Percentiles rank a stretch among this genome's conserved stretches.
Conservation (phyloP, 2,888 invertebrate species). For the Drosophila paramelanica region DNA sequence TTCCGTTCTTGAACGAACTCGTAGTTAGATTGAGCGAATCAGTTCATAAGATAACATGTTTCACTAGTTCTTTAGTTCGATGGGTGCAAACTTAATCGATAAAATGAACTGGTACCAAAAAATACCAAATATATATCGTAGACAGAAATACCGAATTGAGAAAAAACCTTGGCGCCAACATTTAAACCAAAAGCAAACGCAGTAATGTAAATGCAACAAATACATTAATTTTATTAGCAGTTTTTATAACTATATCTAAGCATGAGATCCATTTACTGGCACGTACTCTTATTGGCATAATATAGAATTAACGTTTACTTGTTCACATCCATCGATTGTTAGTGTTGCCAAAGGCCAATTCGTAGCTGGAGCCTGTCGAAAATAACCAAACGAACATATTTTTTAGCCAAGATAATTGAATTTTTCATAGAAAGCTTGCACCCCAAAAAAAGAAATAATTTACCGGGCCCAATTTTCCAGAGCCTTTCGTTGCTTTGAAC, state of each 20-base stretch:
- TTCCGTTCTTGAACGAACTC: constrained; percentile 10
- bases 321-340: constrained; percentile 55
- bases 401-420: constrained; percentile 29
- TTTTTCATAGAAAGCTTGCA: background rate
- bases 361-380: constrained; percentile 75
- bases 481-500: constrained; percentile 42
- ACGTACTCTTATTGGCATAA: constrained; percentile 16
- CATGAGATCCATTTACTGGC: constrained; percentile 66
- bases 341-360: constrained; percentile 68
- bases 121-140: background rate
- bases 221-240: constrained; percentile 60
- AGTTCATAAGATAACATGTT: background rate
- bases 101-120: background rate
- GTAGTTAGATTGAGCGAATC: background rate
- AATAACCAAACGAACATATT: constrained; percentile 36
- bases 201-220: constrained; percentile 37
- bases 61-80: background rate
- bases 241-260: constrained; percentile 55
- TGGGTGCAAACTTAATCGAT: constrained; percentile 10
- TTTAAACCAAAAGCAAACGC: constrained; percentile 6
- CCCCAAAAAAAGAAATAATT: constrained; percentile 14
- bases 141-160: background rate
- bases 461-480: constrained; percentile 50
- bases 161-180: background rate
- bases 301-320: constrained; percentile 16